Base-by-base conservation (phyloP, 2,888 invertebrate genomes). In the Allacma fusca region DNA sequence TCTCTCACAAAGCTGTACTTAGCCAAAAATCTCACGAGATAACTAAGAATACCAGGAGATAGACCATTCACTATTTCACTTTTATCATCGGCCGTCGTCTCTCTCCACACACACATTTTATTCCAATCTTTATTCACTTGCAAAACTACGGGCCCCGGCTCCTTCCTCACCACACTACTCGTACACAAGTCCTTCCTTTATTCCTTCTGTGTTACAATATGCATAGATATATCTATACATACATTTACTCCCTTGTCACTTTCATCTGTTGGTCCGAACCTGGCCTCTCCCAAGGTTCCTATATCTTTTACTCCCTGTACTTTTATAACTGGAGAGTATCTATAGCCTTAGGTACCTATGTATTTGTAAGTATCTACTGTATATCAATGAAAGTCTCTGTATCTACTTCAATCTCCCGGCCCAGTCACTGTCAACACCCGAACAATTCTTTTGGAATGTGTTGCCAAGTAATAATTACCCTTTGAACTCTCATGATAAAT, bases 1-100 rank as follows among this genome's bases (percentile, higher is more conserved):
- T 70, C 76, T 69, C 76, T 70, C 57, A 26, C 70, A 70, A 76
- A 76, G 70, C 76, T 70, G 62, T 76, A 34, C 76, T 76, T 76
- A 68, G 57, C 68, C 57, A 28, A 28, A 26, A 70, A 76, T 43
- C 69, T 76, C 76, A 43, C 62, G 71, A 76, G 70, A 76, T 76
- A 76, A 70, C 65, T 24, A 74, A 68, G 68, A 68, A 68, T 68
- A 68, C 5, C 34, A 21, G n/a, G 12, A 72, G 50, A 72, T 29
- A 59, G 62, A 16, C 24, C 59, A 72, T 72, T 72, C 59, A 72
- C 21, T 43, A 69, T 69, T 43, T 62, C 62, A 68, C 40, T 68
- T 40, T 68, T 67, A 67, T 67, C 67, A n/a, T 69, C 24, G n/a
- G 23, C 43, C 40, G 40, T 40, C 34, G 23, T 67, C 67, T 67